Base-by-base conservation (phyloP, 2,888 invertebrate genomes). In the Lycocerus yunnanus region DNA sequence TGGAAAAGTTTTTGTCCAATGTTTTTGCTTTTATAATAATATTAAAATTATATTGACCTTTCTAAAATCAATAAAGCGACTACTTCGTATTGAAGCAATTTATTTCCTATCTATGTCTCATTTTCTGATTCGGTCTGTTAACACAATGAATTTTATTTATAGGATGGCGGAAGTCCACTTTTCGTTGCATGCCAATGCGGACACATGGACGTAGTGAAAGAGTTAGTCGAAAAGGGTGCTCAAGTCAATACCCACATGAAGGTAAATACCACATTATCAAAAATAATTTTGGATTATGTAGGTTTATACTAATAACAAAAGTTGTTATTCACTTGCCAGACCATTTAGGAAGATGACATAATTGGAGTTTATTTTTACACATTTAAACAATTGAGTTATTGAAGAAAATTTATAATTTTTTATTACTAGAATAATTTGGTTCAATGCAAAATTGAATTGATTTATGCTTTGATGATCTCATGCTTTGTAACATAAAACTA, bases 141-240 rank as follows among this genome's bases (percentile, higher is more conserved):
- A 74, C 72, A 77, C 73, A 74, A 71, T 71, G 66, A 18, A 14
- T 61, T 73, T 71, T 75, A 68, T 75, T 77, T 75, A 77, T 75
- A 97, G 97, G 97, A 98, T 86, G 97, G 97, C n/a, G 97, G 97
- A 72, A 97, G 97, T 21, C 95, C 98, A 0, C 88, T 97, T 73
- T 97, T 97, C 86, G 94, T 98, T 71, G 94, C 97, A 68, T 95
- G 96, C 80, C 97, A 97, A 84, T 95, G 96, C 84, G 97, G 97
- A 1, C 96, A 97, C 86, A 89, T 95, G 82, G 93, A 96, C 75
- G 94, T 97, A 76, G 97, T 96, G 4, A 92, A 94, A 81, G 94
- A 95, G 85, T 89, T 98, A 6, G 90, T 97, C 70, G 91, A 91
- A 75, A 91, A 93, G 82, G 97, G 97, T 9, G 95, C 95, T 8